Evolutionary conservation across 2,888 invertebrate genomes (phyloP).

Genomic region (Schizotus pectinicornis): DNA sequence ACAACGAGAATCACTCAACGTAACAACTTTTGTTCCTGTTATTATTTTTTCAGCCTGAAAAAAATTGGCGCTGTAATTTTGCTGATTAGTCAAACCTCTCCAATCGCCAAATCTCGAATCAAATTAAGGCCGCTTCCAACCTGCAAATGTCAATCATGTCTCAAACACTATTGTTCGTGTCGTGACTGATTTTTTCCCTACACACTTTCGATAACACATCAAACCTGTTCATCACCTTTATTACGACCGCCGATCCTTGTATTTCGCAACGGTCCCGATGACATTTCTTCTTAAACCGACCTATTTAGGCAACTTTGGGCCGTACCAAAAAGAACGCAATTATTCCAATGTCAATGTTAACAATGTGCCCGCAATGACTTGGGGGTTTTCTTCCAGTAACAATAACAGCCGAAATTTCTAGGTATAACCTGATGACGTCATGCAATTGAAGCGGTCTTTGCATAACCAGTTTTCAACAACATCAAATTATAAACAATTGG

Average conservation of each 20-base stretch:
- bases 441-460: constrained; percentile 2
- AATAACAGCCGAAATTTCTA: background rate
- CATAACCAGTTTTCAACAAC: constrained; percentile 13
- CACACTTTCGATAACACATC: constrained; percentile 25
- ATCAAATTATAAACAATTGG: constrained; percentile 11
- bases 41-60: too few species aligned
- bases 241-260: constrained; percentile 39
- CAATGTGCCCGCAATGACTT: background rate
- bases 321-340: background rate
- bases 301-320: background rate
- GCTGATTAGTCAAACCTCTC: too few species aligned
- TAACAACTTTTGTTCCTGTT: too few species aligned
- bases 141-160: background rate
- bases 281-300: constrained; percentile 16
- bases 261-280: constrained; percentile 36
- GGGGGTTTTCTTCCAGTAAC: too few species aligned
- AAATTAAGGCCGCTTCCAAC: background rate
- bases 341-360: constrained; percentile 22
- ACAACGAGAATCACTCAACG: too few species aligned
- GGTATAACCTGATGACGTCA: constrained; percentile 9
- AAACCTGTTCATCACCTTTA: constrained; percentile 28
- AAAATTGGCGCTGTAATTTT: too few species aligned
- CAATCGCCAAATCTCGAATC: background rate
- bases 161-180: constrained; percentile 8
- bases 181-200: constrained; percentile 1